Evolutionary conservation across 2,888 invertebrate genomes (phyloP), one percentile per base, ranked within the genome.

Genomic region (Micoletzkya japonica): DNA sequence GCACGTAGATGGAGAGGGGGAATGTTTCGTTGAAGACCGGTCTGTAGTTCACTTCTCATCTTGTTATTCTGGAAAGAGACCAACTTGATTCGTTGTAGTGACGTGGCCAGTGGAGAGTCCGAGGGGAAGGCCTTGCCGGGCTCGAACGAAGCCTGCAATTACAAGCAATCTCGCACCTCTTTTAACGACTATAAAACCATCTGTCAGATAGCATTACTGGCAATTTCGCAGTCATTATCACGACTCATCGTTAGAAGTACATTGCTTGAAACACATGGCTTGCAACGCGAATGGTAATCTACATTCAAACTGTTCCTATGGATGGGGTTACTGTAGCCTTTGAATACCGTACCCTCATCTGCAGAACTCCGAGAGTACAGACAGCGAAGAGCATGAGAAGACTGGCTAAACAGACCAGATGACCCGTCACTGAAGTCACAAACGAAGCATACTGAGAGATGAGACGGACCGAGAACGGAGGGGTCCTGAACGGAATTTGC

Each of bases 81-180:
- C 54, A 10, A 79, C 78, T 74, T 72, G 39, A 84, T 78, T 56
- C 74, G 73, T 17, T 72, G 58, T 37, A 84, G 74, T n/a, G 82
- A 77, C 34, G 74, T 76, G 44, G 85, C 77, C 24, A 84, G 71
- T 2, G 78, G 81, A 17, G 84, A 84, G 56, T 83, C 81, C 17
- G 79, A 77, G 7, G 82, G 82, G 68, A 82, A 82, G 37, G 82
- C 82, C 71, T 84, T 84, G 2, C 80, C 77, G 0, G 84, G 84
- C 57, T 84, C 83, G 70, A 84, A 84, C 20, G 73, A 72, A 0
- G 79, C 69, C 56, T 59, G 24, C 20, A 59, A 37, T n/a, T n/a
- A n/a, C 44, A 20, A 14, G 44, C 44, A 44, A 20, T 44, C 44
- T 14, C 20, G 10, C 20, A 10, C 20, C 44, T 20, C 44, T 20